These are phyloP conservation scores for Fragum sueziense DNA, from an alignment of 2,888 invertebrate species.

Conservation along the genomic window DNA sequence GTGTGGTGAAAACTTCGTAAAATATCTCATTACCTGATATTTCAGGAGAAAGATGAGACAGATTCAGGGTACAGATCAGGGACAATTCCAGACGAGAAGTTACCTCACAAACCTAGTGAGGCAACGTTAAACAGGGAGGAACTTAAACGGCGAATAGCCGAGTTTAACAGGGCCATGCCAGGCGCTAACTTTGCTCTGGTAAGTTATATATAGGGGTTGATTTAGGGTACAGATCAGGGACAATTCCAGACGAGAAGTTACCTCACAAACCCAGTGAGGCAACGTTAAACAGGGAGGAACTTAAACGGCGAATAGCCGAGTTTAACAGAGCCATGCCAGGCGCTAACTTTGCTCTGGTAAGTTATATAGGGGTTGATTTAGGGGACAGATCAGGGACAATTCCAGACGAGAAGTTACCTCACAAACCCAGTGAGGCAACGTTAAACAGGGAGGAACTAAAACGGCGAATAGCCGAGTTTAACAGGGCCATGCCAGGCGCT, in stretches of 20 bases:
- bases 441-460: constrained; percentile 80
- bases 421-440: constrained; percentile 74
- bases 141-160: constrained; percentile 81
- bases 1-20: no score
- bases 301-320: constrained; percentile 81
- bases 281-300: constrained; percentile 79
- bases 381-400: constrained; percentile 77
- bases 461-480: constrained; percentile 82
- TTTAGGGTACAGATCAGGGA: constrained; percentile 76
- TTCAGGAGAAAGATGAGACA: constrained; percentile 77
- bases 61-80: constrained; percentile 77
- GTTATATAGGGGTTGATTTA: constrained; percentile 74
- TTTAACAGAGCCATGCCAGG: constrained; percentile 82
- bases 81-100: constrained; percentile 77
- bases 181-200: constrained; percentile 83
- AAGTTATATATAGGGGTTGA: constrained; percentile 69
- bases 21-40: not conserved
- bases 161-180: constrained; percentile 82
- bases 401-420: constrained; percentile 77
- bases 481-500: constrained; percentile 81
- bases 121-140: constrained; percentile 79
- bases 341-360: constrained; percentile 82
- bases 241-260: constrained; percentile 77
- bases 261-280: constrained; percentile 74
- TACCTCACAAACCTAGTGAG: constrained; percentile 73